phyloP scores from a whole-genome alignment of 1,140 invertebrate species.

The Drosophila tani region DNA sequence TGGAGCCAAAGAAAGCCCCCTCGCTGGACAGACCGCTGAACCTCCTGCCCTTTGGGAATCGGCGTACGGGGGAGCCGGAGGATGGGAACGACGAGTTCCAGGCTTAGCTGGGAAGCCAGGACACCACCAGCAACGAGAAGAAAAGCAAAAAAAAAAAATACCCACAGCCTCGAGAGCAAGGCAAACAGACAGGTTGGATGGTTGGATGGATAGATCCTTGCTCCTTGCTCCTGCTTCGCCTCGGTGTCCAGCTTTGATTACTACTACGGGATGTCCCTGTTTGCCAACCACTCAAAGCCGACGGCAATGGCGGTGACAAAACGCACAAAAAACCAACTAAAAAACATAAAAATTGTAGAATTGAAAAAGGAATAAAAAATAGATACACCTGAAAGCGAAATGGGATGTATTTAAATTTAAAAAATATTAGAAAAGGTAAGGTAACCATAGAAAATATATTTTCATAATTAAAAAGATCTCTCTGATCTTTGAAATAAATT shows the following conservation, averaged over 20 bases:
- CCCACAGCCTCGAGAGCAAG: constrained; percentile 12
- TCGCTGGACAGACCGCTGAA: constrained; percentile 21
- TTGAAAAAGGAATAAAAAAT: neutral
- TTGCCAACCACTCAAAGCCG: constrained; percentile 48
- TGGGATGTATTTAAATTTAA: too few relatives aligned
- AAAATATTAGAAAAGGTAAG: too few relatives aligned
- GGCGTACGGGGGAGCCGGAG: too few relatives aligned
- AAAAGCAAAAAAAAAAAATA: neutral
- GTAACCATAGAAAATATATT: too few relatives aligned
- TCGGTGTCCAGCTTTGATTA: constrained; percentile 47
- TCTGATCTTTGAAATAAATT: too few relatives aligned
- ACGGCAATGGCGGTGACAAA: neutral
- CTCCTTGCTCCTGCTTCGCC: neutral
- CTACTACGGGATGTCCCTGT: constrained; percentile 44
- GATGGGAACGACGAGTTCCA: constrained; percentile 44
- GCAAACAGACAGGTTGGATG: constrained; percentile 28
- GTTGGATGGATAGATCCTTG: neutral
- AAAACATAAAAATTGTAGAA: neutral
- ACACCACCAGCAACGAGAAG: neutral
- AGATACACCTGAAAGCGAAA: too few relatives aligned
- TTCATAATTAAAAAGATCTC: too few relatives aligned
- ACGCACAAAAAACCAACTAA: neutral
- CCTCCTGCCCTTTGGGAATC: neutral
- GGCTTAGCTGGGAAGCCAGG: constrained; percentile 21
- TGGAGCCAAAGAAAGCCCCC: neutral